These are phyloP conservation scores for Cremastinae sp. DNA, from an alignment of 2,888 invertebrate species.

Conservation along the genomic window DNA sequence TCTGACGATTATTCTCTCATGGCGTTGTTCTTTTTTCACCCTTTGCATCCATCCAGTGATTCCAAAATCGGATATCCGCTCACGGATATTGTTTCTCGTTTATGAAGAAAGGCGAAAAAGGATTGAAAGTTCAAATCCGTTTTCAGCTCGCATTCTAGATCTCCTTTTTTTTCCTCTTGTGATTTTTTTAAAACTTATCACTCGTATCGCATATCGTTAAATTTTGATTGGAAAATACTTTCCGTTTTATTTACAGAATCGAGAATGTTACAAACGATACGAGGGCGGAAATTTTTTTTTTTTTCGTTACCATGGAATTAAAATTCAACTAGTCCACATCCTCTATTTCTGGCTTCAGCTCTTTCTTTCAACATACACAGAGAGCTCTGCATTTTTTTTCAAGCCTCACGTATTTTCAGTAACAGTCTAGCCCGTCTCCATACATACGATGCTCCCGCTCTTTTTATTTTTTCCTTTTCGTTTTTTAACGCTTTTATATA, in stretches of 20 bases:
- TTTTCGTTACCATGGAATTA: constrained; percentile 58
- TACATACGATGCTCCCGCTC: constrained; percentile 71
- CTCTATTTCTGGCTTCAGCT: constrained; percentile 32
- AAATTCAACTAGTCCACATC: constrained; percentile 62
- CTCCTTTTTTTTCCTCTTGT: constrained; percentile 35
- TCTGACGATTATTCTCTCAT: too few species aligned
- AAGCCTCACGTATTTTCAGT: constrained; percentile 21
- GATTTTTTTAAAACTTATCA: constrained; percentile 39
- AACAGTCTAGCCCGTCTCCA: constrained; percentile 67
- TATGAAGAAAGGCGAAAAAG: constrained; percentile 22
- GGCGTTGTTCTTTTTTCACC: background rate
- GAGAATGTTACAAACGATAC: background rate
- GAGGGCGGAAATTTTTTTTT: constrained; percentile 12
- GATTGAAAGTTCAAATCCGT: constrained; percentile 25
- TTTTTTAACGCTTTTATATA: constrained; percentile 70
- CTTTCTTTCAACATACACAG: constrained; percentile 1
- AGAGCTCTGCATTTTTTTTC: background rate
- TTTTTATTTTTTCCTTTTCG: background rate
- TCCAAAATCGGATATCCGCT: constrained; percentile 29
- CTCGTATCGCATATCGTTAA: constrained; percentile 74
- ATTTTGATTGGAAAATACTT: constrained; percentile 74
- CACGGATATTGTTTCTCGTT: constrained; percentile 58
- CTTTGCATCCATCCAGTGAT: constrained; percentile 7
- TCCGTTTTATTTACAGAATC: constrained; percentile 36
- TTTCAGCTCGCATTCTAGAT: constrained; percentile 38